A percentile compares a stretch with the other conserved stretches of the same genome.
Conservation (phyloP, 1,140 invertebrate genomes). For the Aphelinus atriplicis region DNA sequence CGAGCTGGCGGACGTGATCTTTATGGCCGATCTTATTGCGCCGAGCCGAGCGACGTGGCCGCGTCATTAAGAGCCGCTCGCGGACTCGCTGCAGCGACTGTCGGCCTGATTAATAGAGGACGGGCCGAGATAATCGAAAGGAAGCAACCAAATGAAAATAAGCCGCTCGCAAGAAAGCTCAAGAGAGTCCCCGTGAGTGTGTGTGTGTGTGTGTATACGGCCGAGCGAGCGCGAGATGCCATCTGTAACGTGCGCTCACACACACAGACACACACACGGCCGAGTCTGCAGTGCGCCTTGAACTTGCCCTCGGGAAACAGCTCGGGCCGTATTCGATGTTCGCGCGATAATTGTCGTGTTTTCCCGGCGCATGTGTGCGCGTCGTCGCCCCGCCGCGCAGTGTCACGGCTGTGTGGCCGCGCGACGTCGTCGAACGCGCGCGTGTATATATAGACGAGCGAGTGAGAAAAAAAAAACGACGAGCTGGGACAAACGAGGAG, state of each 20-base stretch:
- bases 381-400: not conserved
- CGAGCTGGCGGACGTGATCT: slow-evolving; percentile 57
- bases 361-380: slow-evolving; percentile 11
- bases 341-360: slow-evolving; percentile 37
- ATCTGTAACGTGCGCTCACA: slow-evolving; percentile 41
- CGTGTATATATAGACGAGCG: not conserved
- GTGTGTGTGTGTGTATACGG: slow-evolving; percentile 3
- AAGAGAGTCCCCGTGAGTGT: slow-evolving; percentile 28
- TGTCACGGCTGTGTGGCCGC: slow-evolving; percentile 22
- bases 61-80: slow-evolving; percentile 59
- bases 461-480: slow-evolving; percentile 14
- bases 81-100: slow-evolving; percentile 50
- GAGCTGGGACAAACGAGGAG: slow-evolving; percentile 13
- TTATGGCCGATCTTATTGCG: slow-evolving; percentile 62
- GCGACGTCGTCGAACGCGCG: slow-evolving; percentile 30
- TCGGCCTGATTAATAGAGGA: slow-evolving; percentile 65
- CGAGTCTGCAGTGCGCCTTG: not conserved
- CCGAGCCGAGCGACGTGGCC: slow-evolving; percentile 53
- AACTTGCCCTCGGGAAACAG: not conserved
- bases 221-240: slow-evolving; percentile 44
- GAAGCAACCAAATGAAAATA: slow-evolving; percentile 57
- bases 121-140: slow-evolving; percentile 64
- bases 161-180: slow-evolving; percentile 18
- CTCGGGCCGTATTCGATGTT: slow-evolving; percentile 19
- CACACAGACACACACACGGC: slow-evolving; percentile 16